Percentiles rank a stretch among this genome's conserved stretches.
phyloP scores from a whole-genome alignment of 2,888 invertebrate species.

The Selenia dentaria region DNA sequence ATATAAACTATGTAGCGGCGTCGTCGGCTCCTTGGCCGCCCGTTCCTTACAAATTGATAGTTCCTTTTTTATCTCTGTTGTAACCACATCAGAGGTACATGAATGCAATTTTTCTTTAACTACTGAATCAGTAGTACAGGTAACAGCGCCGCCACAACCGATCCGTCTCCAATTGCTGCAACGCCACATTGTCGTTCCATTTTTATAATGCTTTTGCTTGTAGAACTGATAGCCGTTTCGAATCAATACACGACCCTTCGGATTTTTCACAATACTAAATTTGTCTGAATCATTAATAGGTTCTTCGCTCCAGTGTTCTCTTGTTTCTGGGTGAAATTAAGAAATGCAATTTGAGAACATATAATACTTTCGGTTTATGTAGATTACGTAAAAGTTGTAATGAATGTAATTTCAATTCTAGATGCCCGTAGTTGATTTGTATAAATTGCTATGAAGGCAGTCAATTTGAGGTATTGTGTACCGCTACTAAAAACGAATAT shows the following conservation, averaged over 20 bases:
- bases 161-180: neutral
- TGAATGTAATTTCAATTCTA: too few relatives aligned
- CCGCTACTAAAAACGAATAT: too few relatives aligned
- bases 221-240: neutral
- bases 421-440: too few relatives aligned
- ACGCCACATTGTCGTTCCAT: neutral
- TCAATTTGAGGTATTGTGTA: too few relatives aligned
- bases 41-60: neutral
- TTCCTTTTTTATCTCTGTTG: neutral
- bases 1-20: neutral
- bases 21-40: neutral
- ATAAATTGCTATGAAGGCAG: too few relatives aligned
- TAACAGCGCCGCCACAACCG: neutral
- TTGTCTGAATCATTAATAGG: too few relatives aligned
- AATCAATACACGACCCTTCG: neutral
- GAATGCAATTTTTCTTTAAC: neutral
- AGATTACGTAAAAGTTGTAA: too few relatives aligned
- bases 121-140: neutral
- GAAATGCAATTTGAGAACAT: too few relatives aligned
- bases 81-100: neutral
- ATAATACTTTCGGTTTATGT: too few relatives aligned
- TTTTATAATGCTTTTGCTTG: neutral
- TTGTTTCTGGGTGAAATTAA: too few relatives aligned
- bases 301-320: too few relatives aligned
- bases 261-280: neutral